These are phyloP conservation scores for Acyrthosiphon pisum DNA, from an alignment of 1,140 invertebrate species.

Conservation along the genomic window DNA sequence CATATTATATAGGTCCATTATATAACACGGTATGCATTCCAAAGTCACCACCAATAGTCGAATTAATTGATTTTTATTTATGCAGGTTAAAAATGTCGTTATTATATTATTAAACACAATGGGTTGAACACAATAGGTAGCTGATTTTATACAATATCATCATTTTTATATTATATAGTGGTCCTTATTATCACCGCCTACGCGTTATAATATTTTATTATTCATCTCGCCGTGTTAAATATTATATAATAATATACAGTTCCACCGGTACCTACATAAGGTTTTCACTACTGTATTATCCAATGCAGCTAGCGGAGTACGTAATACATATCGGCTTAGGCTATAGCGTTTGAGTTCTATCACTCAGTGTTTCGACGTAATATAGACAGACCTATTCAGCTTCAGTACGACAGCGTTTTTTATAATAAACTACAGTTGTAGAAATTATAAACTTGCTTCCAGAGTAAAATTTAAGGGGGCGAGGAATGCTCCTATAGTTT, in stretches of 20 bases:
- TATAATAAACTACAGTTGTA: neutral
- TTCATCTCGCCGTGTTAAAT: neutral
- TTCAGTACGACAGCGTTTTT: neutral
- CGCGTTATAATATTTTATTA: neutral
- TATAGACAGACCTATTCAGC: neutral
- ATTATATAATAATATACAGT: neutral
- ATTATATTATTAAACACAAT: neutral
- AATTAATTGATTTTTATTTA: neutral
- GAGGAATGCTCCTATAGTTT: neutral
- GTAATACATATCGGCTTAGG: neutral
- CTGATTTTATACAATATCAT: neutral
- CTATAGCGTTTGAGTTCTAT: neutral
- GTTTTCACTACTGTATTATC: neutral
- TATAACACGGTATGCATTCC: neutral
- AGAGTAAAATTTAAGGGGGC: neutral
- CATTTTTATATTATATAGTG: neutral
- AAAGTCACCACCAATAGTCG: neutral
- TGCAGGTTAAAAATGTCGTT: neutral
- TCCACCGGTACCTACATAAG: neutral
- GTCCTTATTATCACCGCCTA: neutral
- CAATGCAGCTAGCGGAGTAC: neutral
- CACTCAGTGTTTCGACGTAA: neutral
- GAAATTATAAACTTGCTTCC: neutral
- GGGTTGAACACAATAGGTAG: neutral
- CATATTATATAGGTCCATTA: neutral